A percentile compares a stretch with the other conserved stretches of the same genome.
Conservation (phyloP, 2,113 vertebrate genomes). For the Pheucticus melanocephalus region DNA sequence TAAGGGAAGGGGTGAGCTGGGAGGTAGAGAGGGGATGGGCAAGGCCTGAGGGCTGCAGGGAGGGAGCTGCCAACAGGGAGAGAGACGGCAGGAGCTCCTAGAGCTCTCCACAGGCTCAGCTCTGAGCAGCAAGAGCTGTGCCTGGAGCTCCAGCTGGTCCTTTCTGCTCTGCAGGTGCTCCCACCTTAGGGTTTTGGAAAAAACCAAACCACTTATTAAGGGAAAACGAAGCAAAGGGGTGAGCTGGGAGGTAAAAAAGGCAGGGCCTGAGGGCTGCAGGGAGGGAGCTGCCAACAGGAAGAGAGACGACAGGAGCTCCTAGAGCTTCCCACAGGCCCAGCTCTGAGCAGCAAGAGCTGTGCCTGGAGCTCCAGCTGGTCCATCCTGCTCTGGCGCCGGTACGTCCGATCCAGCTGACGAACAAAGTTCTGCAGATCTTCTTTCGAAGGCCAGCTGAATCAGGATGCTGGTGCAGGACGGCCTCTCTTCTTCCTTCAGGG, state of each 20-base stretch:
- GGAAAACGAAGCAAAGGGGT: too few species aligned
- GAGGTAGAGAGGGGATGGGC: not conserved
- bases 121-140: not conserved
- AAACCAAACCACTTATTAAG: too few species aligned
- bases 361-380: too few species aligned
- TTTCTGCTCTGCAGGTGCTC: not conserved
- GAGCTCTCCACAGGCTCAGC: not conserved
- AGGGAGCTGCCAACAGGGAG: too few species aligned
- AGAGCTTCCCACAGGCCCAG: too few species aligned
- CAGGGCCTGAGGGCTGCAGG: too few species aligned
- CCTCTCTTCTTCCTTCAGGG: not conserved
- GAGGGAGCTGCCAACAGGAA: too few species aligned
- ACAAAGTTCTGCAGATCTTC: not conserved
- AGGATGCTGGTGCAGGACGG: not conserved
- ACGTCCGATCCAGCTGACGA: not conserved
- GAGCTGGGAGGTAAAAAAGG: too few species aligned
- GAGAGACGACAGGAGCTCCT: too few species aligned
- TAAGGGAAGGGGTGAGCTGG: not conserved
- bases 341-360: too few species aligned
- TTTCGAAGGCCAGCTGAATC: not conserved
- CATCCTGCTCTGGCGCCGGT: too few species aligned
- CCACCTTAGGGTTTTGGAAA: not conserved
- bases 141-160: not conserved
- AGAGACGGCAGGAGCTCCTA: not conserved
- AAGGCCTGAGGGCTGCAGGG: not conserved